Evolutionary conservation across 2,113 vertebrate genomes (phyloP), one percentile per base, ranked within the genome.

Genomic region (Anas platyrhynchos): DNA sequence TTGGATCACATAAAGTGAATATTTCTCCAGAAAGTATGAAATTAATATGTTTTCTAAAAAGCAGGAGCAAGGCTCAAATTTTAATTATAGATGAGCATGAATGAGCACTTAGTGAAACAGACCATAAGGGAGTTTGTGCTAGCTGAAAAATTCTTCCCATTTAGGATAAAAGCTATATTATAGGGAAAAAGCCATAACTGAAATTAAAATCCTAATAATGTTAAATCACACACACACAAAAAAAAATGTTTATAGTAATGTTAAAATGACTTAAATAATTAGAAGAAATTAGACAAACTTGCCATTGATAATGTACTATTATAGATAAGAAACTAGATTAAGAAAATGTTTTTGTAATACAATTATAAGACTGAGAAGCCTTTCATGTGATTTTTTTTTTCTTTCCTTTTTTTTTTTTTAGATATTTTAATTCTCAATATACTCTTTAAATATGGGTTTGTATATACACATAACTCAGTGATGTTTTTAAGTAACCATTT

Each of bases 201-300:
- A 94, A 94, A 96, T 91, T 79, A 44, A 93, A 81, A 93, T 84
- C 46, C 5, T 68, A 88, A 72, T 94, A 93, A 90, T 67, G 25
- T 77, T 92, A 91, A 91, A 74, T 91, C 88, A 96, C 5, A 94
- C 88, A 75, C n/a, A 46, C 18, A 46, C 18, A 46, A 46, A 44
- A 44, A 44, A 89, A 93, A 95, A 90, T 88, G 10, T 16, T 81
- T 91, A 84, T 31, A 90, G 6, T 78, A 75, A 7, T 32, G 83
- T 77, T 59, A 83, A 89, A 95, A 86, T 79, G 90, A 81, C 7
- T 65, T 46, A n/a, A 41, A 52, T 79, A 84, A 91, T 95, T 17
- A 79, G 36, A 97, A 94, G 79, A 86, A 89, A 91, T 89, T 91
- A 83, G 41, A 79, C 8, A 88, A 83, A 91, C 91, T 96, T 97